A percentile compares a stretch with the other conserved stretches of the same genome.
Conservation (phyloP, 2,113 vertebrate genomes). For the Dissostichus mawsoni region DNA sequence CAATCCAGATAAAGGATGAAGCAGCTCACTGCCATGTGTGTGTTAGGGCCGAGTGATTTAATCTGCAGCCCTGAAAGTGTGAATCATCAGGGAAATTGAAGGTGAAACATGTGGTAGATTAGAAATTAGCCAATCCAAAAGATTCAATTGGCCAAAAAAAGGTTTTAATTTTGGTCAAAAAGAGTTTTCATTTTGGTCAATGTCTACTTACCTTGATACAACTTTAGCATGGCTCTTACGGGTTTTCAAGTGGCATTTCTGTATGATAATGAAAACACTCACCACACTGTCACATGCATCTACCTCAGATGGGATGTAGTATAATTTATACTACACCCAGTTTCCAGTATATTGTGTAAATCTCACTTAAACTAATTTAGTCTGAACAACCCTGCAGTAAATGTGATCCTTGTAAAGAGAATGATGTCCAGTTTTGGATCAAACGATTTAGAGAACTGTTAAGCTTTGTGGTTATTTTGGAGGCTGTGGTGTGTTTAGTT, state of each 20-base stretch:
- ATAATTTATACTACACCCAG: background rate
- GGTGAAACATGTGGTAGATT: conserved; percentile 35
- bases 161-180: conserved; percentile 19
- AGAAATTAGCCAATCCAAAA: conserved; percentile 22
- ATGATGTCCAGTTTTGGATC: background rate
- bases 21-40: conserved; percentile 37
- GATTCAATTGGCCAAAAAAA: conserved; percentile 24
- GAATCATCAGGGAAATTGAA: conserved; percentile 13
- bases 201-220: conserved; percentile 67
- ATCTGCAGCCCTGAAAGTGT: conserved; percentile 35
- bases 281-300: conserved; percentile 45
- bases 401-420: background rate
- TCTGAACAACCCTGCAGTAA: background rate
- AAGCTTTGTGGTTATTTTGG: background rate
- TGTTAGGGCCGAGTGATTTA: conserved; percentile 44
- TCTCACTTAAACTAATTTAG: background rate
- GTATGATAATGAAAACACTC: conserved; percentile 62
- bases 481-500: background rate
- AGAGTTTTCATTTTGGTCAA: conserved; percentile 19
- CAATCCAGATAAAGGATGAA: conserved; percentile 24
- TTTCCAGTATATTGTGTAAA: background rate
- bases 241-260: conserved; percentile 71
- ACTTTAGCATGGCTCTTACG: conserved; percentile 69
- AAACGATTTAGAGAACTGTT: background rate
- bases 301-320: background rate